A percentile compares a stretch with the other conserved stretches of the same genome.
Conservation (phyloP, 2,888 invertebrate species). For the Epistrophe grossulariae region DNA sequence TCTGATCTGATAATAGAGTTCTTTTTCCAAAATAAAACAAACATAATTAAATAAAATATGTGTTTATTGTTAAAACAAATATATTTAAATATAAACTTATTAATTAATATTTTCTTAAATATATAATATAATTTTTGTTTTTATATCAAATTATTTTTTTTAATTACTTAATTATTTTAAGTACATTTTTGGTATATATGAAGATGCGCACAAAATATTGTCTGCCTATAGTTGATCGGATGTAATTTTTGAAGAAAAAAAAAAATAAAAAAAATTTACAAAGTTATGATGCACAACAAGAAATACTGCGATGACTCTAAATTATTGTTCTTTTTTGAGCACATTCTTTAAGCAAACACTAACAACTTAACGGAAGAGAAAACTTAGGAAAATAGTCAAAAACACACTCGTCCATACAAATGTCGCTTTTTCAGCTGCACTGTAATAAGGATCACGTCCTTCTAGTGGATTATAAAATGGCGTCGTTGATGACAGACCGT, state of each 20-base stretch:
- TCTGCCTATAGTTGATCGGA: background rate
- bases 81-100: conserved; percentile 11
- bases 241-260: background rate
- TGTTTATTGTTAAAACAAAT: conserved; percentile 28
- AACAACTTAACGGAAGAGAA: conserved; percentile 37
- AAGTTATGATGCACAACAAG: conserved; percentile 43
- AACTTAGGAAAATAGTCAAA: conserved; percentile 31
- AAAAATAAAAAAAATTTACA: conserved; percentile 35
- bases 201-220: conserved; percentile 34
- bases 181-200: conserved; percentile 72
- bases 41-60: conserved; percentile 1
- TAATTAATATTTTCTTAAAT: conserved; percentile 20
- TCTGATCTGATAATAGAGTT: too few relatives aligned
- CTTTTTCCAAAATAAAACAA: background rate
- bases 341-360: conserved; percentile 10
- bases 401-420: conserved; percentile 44
- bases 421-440: conserved; percentile 46
- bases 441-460: conserved; percentile 70
- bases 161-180: conserved; percentile 24
- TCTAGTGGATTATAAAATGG: conserved; percentile 77
- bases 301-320: conserved; percentile 52
- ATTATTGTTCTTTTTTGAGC: conserved; percentile 27
- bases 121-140: background rate
- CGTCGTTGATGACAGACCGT: conserved; percentile 77
- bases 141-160: background rate